A percentile compares a stretch with the other conserved stretches of the same genome.
These are phyloP conservation scores for Himalopsyche japonica DNA, from an alignment of 2,888 invertebrate genomes.

Conservation along the genomic window DNA sequence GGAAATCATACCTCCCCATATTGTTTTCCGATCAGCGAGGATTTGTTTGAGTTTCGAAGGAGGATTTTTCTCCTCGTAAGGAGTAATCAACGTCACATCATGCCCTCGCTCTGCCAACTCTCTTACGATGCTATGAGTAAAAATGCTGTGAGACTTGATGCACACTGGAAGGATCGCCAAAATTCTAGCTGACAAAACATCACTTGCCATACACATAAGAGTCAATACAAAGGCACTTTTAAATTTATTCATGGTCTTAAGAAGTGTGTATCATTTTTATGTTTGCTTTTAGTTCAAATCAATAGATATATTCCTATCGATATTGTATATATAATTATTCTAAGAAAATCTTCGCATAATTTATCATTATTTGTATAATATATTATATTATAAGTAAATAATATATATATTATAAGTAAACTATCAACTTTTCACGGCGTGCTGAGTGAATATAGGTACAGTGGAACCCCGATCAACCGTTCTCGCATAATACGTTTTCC, in stretches of 20 bases:
- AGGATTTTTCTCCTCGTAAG: constrained; percentile 40
- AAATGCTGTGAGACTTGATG: constrained; percentile 35
- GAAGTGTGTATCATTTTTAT: no score
- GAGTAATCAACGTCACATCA: constrained; percentile 43
- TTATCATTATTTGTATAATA: no score
- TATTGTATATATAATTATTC: no score
- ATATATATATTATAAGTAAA: no score
- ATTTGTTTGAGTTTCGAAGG: constrained; percentile 42
- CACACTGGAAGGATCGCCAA: constrained; percentile 32
- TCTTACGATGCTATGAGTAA: constrained; percentile 41
- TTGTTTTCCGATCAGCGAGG: constrained; percentile 40
- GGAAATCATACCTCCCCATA: constrained; percentile 35
- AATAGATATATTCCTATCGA: no score
- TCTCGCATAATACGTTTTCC: no score
- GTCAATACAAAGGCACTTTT: background rate
- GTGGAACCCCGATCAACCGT: no score
- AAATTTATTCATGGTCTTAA: background rate
- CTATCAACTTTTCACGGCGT: no score
- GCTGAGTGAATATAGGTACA: no score
- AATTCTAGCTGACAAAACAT: constrained; percentile 20
- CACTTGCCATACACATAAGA: background rate
- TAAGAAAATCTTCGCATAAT: no score
- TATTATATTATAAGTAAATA: no score
- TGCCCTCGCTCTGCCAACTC: constrained; percentile 45
- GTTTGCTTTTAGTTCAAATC: no score